A percentile compares a stretch with the other conserved stretches of the same genome.
Evolutionary conservation across 2,113 vertebrate genomes (phyloP).

Genomic region (Hirundichthys speculiger): DNA sequence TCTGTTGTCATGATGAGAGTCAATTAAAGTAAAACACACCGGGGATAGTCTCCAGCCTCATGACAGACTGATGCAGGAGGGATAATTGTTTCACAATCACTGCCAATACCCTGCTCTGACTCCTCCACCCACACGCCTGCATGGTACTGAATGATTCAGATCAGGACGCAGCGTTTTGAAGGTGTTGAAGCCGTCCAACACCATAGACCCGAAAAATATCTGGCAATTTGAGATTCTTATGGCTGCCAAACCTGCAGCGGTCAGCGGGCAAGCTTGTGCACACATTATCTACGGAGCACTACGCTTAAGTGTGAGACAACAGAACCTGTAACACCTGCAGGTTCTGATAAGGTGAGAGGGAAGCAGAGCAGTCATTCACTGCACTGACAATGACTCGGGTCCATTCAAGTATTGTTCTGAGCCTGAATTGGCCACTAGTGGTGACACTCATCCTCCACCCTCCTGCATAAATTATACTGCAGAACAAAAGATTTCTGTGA

Average conservation of each 20-base stretch:
- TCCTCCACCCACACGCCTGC: slow-evolving; percentile 16
- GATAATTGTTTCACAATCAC: slow-evolving; percentile 46
- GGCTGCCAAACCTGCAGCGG: too few species aligned
- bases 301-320: too few species aligned
- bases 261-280: too few species aligned
- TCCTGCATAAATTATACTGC: background rate
- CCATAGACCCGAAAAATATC: too few species aligned
- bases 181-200: too few species aligned
- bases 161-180: background rate
- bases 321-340: background rate
- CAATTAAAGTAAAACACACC: slow-evolving; percentile 52
- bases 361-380: background rate
- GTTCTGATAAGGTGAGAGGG: background rate
- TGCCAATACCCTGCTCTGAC: slow-evolving; percentile 22
- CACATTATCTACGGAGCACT: too few species aligned
- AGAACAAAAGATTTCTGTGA: too few species aligned
- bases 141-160: background rate
- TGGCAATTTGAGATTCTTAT: too few species aligned
- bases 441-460: slow-evolving; percentile 1
- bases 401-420: background rate
- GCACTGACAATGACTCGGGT: background rate
- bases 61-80: slow-evolving; percentile 29
- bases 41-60: slow-evolving; percentile 40
- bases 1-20: slow-evolving; percentile 53
- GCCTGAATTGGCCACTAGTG: too few species aligned